Evolutionary conservation across 2,888 invertebrate species (phyloP).

Genomic region (Ormyrus nitidulus): DNA sequence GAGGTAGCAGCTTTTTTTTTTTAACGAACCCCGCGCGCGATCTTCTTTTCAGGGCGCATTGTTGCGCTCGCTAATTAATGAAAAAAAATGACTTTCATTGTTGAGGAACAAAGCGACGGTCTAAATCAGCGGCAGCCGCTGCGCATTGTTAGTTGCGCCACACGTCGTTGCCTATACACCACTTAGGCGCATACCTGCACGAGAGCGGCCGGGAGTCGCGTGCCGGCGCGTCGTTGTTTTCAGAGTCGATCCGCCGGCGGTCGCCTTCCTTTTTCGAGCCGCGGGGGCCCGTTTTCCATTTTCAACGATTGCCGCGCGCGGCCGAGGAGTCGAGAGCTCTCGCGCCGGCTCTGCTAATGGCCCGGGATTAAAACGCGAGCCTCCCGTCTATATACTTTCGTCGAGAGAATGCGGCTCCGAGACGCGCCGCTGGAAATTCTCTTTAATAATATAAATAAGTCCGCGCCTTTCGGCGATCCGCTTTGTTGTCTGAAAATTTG

Average conservation of each 20-base stretch:
- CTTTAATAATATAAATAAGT: no score
- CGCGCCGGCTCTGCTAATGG: conserved; percentile 1
- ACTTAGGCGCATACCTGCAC: conserved; percentile 12
- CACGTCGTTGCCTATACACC: background rate
- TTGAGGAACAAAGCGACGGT: background rate
- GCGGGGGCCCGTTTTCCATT: conserved; percentile 25
- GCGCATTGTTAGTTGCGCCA: no score
- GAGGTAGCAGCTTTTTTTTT: no score
- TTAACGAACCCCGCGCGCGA: no score
- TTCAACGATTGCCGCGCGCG: background rate
- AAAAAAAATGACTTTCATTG: background rate
- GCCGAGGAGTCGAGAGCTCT: no score
- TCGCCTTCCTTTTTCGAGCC: background rate
- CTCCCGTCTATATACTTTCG: conserved; percentile 1
- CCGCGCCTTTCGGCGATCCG: no score
- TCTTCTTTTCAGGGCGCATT: no score
- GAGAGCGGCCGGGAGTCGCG: conserved; percentile 30
- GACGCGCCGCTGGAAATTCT: background rate
- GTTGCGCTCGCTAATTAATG: no score
- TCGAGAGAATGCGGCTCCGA: conserved; percentile 5
- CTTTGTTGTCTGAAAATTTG: no score
- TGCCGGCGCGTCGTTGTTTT: background rate
- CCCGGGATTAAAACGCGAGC: conserved; percentile 5
- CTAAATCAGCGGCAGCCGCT: no score
- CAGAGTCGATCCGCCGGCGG: background rate